These are phyloP conservation scores for Blera fallax DNA, from an alignment of 2,888 invertebrate species.

Conservation along the genomic window DNA sequence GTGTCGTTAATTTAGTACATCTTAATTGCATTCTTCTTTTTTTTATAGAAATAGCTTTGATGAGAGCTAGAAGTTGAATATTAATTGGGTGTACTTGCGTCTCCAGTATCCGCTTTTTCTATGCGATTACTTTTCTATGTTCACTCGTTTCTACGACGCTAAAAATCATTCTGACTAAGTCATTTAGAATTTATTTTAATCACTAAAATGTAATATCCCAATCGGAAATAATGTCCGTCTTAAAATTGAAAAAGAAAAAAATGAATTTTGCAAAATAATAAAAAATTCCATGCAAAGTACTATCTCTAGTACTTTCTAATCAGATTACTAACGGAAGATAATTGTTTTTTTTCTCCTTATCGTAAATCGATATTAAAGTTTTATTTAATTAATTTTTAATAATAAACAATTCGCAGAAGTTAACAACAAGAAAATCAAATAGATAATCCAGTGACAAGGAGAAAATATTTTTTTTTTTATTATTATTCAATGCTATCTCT, in stretches of 20 bases:
- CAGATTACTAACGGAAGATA: background rate
- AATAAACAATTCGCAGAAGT: conserved; percentile 2
- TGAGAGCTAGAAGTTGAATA: background rate
- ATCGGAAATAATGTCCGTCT: background rate
- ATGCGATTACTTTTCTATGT: background rate
- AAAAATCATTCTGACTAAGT: background rate
- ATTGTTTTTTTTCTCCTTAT: background rate
- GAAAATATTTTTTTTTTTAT: background rate
- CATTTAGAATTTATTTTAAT: background rate
- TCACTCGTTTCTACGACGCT: background rate
- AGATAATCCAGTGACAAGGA: background rate
- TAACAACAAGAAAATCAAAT: background rate
- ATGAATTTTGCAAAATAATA: background rate
- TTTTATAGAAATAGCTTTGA: background rate
- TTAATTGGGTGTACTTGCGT: no score
- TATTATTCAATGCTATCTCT: background rate
- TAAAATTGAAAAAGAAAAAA: background rate
- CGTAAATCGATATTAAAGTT: conserved; percentile 18
- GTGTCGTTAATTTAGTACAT: background rate
- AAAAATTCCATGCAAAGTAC: background rate
- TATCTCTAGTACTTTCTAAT: background rate
- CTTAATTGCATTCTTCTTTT: background rate
- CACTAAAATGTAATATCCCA: background rate
- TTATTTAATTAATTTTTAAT: conserved; percentile 35
- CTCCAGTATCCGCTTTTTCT: no score